Evolutionary conservation across 2,888 invertebrate genomes (phyloP).

Genomic region (Trissolcus brochymenae): DNA sequence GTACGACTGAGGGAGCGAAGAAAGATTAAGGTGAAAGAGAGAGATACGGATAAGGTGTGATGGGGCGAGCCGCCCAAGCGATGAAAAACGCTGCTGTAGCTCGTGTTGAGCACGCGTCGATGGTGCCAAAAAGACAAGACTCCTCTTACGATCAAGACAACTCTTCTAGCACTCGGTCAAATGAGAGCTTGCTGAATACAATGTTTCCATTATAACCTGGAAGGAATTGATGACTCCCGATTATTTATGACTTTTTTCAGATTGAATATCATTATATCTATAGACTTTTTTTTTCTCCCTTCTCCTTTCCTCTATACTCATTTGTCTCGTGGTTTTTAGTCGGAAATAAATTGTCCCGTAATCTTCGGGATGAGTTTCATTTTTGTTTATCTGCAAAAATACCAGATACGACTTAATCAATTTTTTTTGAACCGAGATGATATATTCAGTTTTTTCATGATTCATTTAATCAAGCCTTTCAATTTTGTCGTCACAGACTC

Average conservation of each 20-base stretch:
- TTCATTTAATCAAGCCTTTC: too few relatives aligned
- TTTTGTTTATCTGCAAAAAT: too few relatives aligned
- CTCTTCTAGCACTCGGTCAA: slow-evolving; percentile 5
- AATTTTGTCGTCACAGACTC: too few relatives aligned
- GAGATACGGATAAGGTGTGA: neutral
- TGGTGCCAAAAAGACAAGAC: slow-evolving; percentile 54
- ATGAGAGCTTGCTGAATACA: slow-evolving; percentile 11
- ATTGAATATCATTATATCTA: slow-evolving; percentile 35
- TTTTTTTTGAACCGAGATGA: too few relatives aligned
- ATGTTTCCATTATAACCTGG: slow-evolving; percentile 45
- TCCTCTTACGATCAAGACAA: slow-evolving; percentile 30
- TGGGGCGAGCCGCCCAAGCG: slow-evolving; percentile 22
- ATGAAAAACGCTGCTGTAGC: slow-evolving; percentile 59
- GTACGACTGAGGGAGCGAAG: slow-evolving; percentile 16
- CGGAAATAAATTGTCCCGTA: slow-evolving; percentile 2
- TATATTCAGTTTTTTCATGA: too few relatives aligned
- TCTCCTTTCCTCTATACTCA: neutral
- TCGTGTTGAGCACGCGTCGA: slow-evolving; percentile 69
- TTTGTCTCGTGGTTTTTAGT: slow-evolving; percentile 4
- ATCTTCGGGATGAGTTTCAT: too few relatives aligned
- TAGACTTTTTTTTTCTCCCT: neutral
- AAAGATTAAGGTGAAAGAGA: neutral
- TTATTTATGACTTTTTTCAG: slow-evolving; percentile 30
- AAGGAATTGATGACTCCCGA: slow-evolving; percentile 41
- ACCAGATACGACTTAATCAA: too few relatives aligned